Evolutionary conservation across 2,797 vertebrate species (phyloP).

Genomic region (Ataeniobius toweri): DNA sequence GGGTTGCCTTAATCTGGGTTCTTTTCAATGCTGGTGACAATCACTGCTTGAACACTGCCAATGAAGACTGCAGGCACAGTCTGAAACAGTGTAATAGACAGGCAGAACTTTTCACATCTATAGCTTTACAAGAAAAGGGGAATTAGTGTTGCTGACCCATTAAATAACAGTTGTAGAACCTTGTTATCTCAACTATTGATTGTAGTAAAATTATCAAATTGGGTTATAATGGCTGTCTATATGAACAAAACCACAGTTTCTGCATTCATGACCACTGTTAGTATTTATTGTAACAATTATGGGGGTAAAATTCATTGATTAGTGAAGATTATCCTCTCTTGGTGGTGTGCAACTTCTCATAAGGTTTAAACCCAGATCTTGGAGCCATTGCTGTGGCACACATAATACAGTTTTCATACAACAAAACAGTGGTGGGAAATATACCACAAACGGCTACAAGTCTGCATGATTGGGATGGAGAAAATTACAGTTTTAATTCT

Average conservation of each 20-base stretch:
- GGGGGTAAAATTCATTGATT: neutral
- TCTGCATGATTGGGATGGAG: conserved; percentile 36
- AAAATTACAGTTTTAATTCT: conserved; percentile 77
- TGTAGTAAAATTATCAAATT: no score
- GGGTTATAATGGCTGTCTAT: neutral
- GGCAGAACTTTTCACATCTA: neutral
- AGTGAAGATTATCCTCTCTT: neutral
- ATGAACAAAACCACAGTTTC: neutral
- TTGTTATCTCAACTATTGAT: neutral
- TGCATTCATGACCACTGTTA: neutral
- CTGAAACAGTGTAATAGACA: neutral
- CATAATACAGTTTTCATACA: neutral
- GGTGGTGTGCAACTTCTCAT: neutral
- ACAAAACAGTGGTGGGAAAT: conserved; percentile 10
- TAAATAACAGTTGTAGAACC: neutral
- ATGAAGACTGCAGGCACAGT: conserved; percentile 2
- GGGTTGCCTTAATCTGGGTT: conserved; percentile 28
- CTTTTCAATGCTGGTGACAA: conserved; percentile 2
- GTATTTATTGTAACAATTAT: neutral
- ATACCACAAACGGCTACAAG: conserved; percentile 41
- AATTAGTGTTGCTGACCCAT: neutral
- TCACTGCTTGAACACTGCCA: conserved; percentile 13
- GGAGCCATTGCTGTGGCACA: neutral
- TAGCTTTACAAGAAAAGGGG: neutral
- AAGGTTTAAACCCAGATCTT: neutral